Evolutionary conservation across 2,888 invertebrate species (phyloP).

Genomic region (Eupelmus urozonus): DNA sequence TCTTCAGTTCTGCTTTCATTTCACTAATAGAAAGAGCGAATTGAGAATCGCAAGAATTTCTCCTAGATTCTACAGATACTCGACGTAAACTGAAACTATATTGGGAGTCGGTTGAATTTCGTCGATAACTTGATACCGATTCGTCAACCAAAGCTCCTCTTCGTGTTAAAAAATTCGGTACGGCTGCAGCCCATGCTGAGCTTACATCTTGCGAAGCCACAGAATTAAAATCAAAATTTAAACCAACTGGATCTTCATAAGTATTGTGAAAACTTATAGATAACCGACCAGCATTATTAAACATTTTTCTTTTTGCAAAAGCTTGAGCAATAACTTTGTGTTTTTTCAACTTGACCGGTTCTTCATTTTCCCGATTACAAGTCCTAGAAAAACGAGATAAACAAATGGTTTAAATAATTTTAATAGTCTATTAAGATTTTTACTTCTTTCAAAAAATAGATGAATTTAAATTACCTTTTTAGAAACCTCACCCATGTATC

Average conservation of each 20-base stretch:
- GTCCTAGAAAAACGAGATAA: conserved; percentile 79
- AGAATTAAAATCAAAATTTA: conserved; percentile 86
- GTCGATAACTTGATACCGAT: conserved; percentile 79
- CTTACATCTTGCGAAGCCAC: conserved; percentile 90
- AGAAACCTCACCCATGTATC: conserved; percentile 92
- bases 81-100: conserved; percentile 88
- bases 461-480: conserved; percentile 81
- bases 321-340: conserved; percentile 95
- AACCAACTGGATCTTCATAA: conserved; percentile 93
- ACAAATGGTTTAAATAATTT: conserved; percentile 11
- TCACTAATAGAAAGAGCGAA: conserved; percentile 91
- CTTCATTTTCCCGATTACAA: conserved; percentile 84
- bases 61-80: conserved; percentile 90
- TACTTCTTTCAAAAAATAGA: too few relatives aligned
- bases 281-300: conserved; percentile 89
- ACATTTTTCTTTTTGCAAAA: conserved; percentile 91
- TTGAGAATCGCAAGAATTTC: conserved; percentile 93
- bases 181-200: conserved; percentile 93
- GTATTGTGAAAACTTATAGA: conserved; percentile 92
- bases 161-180: conserved; percentile 91
- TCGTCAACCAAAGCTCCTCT: conserved; percentile 88
- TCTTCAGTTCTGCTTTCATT: conserved; percentile 80
- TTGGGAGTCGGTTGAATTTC: conserved; percentile 81
- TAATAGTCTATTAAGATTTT: conserved; percentile 9
- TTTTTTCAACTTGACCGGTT: conserved; percentile 87